Conservation (phyloP, 2,113 vertebrate species). For the Petrocephalus zakoni region DNA sequence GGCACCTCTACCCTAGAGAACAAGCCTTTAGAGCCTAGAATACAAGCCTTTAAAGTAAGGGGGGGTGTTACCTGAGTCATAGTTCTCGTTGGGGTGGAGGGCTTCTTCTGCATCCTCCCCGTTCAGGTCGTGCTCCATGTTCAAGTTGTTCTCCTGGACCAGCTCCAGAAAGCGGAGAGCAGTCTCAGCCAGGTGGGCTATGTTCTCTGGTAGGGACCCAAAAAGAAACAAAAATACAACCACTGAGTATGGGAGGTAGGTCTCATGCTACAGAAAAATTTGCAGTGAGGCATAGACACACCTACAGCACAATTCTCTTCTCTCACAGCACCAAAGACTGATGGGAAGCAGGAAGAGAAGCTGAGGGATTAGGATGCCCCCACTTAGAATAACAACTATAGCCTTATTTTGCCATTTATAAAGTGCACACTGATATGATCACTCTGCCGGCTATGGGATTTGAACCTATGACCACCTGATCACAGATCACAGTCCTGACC, state of each 20-base stretch:
- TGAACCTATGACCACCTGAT: neutral
- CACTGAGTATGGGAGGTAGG: neutral
- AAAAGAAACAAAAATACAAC: neutral
- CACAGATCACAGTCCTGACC: neutral
- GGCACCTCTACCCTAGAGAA: neutral
- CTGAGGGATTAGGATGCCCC: neutral
- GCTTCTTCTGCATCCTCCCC: slow-evolving; percentile 84
- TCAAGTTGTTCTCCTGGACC: slow-evolving; percentile 91
- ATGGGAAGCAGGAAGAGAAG: neutral
- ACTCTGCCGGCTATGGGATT: neutral
- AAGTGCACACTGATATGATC: neutral
- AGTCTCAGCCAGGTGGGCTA: slow-evolving; percentile 91
- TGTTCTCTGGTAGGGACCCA: slow-evolving; percentile 74
- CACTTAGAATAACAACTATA: no score
- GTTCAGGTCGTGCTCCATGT: slow-evolving; percentile 79
- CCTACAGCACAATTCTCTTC: neutral
- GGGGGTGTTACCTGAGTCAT: slow-evolving; percentile 78
- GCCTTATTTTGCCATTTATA: no score
- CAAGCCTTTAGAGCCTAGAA: neutral
- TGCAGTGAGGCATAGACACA: neutral
- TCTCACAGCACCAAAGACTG: no score
- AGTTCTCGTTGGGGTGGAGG: slow-evolving; percentile 84
- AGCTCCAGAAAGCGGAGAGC: slow-evolving; percentile 91
- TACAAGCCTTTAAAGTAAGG: neutral
- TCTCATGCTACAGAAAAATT: neutral